phyloP scores from a whole-genome alignment of 2,888 invertebrate genomes.

The Rhodophaea formosa region DNA sequence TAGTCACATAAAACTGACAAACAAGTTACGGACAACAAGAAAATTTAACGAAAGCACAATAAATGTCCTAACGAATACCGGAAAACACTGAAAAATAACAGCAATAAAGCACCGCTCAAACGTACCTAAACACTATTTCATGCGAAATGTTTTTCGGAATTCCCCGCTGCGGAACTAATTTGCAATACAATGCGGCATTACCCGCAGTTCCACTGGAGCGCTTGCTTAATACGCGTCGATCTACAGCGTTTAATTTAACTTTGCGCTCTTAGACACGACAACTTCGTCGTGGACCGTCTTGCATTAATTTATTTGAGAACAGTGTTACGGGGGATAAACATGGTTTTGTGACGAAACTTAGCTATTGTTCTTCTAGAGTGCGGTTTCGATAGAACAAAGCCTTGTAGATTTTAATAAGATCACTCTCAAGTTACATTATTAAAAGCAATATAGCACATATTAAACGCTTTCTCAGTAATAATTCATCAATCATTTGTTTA shows the following conservation, averaged over 20 bases:
- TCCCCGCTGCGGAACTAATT: conserved; percentile 48
- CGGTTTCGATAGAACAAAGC: background rate
- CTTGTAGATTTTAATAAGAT: background rate
- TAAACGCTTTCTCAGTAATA: too few relatives aligned
- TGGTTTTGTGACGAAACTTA: conserved; percentile 16
- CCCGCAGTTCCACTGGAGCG: conserved; percentile 48
- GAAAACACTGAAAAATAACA: conserved; percentile 1
- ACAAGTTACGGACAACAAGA: background rate
- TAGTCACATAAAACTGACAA: background rate
- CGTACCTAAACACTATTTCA: conserved; percentile 23
- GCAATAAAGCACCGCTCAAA: background rate
- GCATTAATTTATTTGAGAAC: conserved; percentile 48
- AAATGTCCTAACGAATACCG: background rate
- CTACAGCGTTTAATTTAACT: conserved; percentile 72
- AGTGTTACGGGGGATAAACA: conserved; percentile 12
- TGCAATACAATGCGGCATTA: conserved; percentile 59
- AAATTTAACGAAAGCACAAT: background rate
- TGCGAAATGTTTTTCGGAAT: conserved; percentile 22
- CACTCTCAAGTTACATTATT: background rate
- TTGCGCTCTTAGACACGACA: conserved; percentile 54
- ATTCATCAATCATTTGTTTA: too few relatives aligned
- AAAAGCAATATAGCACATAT: background rate
- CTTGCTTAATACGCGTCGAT: conserved; percentile 58
- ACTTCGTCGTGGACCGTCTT: conserved; percentile 44
- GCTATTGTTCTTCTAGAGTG: conserved; percentile 5